These are phyloP conservation scores for Parnassius glacialis DNA, from an alignment of 2,888 invertebrate species.

Conservation along the genomic window DNA sequence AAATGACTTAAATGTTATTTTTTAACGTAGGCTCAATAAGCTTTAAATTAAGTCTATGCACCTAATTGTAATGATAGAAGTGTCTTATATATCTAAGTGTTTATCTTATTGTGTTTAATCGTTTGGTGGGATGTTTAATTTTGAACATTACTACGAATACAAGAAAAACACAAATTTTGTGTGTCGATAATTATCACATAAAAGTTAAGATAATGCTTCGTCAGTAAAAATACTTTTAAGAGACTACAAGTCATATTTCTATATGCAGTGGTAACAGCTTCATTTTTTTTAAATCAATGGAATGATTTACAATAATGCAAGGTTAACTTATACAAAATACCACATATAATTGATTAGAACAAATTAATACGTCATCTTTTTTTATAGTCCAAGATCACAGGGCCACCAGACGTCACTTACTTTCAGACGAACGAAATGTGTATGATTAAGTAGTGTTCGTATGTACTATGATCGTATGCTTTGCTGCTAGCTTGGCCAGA, in stretches of 20 bases:
- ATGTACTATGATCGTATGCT: too few relatives aligned
- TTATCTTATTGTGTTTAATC: slow-evolving; percentile 23
- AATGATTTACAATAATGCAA: slow-evolving; percentile 25
- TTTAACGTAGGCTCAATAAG: slow-evolving; percentile 13
- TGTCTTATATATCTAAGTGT: slow-evolving; percentile 24
- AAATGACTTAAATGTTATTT: slow-evolving; percentile 8
- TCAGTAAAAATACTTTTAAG: slow-evolving; percentile 13
- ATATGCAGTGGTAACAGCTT: slow-evolving; percentile 23
- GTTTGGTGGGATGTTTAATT: slow-evolving; percentile 40
- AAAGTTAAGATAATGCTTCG: background rate
- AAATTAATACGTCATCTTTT: background rate
- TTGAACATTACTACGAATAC: slow-evolving; percentile 27
- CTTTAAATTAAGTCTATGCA: slow-evolving; percentile 13
- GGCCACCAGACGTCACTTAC: background rate
- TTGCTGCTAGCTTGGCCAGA: too few relatives aligned
- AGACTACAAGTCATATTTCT: slow-evolving; percentile 6
- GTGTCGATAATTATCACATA: slow-evolving; percentile 7
- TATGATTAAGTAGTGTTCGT: too few relatives aligned
- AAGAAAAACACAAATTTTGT: background rate
- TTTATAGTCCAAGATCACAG: background rate
- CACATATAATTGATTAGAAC: too few relatives aligned
- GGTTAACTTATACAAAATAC: background rate
- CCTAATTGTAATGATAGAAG: slow-evolving; percentile 19
- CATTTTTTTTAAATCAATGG: slow-evolving; percentile 26
- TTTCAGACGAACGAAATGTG: too few relatives aligned